These are phyloP conservation scores for Orthosia incerta DNA, from an alignment of 2,888 invertebrate species.

Conservation along the genomic window DNA sequence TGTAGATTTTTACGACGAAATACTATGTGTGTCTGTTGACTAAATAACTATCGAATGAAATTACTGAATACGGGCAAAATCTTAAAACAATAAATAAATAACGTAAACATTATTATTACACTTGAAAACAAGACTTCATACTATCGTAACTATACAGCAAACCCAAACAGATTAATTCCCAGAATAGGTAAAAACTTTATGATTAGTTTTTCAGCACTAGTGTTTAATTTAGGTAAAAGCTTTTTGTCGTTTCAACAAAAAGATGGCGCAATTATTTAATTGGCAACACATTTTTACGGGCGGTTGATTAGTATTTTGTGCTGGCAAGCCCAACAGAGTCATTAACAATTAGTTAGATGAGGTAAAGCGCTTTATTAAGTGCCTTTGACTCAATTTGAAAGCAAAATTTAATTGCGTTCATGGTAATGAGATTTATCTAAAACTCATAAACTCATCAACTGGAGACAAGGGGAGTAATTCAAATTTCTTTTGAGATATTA, in stretches of 20 bases:
- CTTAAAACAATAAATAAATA: background rate
- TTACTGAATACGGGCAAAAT: background rate
- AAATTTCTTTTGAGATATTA: background rate
- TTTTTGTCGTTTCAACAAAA: slow-evolving; percentile 32
- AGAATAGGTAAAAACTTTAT: slow-evolving; percentile 6
- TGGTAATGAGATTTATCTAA: slow-evolving; percentile 8
- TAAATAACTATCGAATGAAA: too few relatives aligned
- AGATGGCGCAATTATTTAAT: slow-evolving; percentile 44
- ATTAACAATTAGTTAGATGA: slow-evolving; percentile 46
- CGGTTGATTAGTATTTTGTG: slow-evolving; percentile 42
- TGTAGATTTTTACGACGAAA: too few relatives aligned
- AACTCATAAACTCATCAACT: slow-evolving; percentile 4
- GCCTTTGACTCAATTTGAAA: slow-evolving; percentile 41
- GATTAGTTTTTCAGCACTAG: slow-evolving; percentile 15
- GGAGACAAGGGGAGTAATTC: background rate
- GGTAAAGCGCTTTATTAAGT: slow-evolving; percentile 43
- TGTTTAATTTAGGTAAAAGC: slow-evolving; percentile 51
- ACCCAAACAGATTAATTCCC: background rate
- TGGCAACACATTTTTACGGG: slow-evolving; percentile 53
- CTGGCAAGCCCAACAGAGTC: slow-evolving; percentile 39
- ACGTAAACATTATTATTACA: background rate
- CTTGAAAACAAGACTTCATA: background rate
- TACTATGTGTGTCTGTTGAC: too few relatives aligned
- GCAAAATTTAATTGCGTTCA: slow-evolving; percentile 16
- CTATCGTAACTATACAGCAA: background rate